Percentiles rank a stretch among this genome's conserved stretches.
These are phyloP conservation scores for Dusona sp. DNA, from an alignment of 2,888 invertebrate genomes.

Conservation along the genomic window DNA sequence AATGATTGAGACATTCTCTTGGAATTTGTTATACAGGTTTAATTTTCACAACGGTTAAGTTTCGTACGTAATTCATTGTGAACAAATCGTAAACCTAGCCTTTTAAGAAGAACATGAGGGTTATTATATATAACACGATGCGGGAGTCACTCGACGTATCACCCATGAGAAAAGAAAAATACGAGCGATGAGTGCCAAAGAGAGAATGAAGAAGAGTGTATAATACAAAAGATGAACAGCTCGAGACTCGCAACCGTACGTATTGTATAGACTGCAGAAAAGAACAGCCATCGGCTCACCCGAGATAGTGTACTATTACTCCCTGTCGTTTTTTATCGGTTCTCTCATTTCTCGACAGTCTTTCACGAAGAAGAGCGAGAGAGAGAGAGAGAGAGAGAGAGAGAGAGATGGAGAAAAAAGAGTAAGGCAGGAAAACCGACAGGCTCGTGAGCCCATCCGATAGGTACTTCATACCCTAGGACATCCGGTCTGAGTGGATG, in stretches of 20 bases:
- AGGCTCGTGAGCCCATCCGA: constrained; percentile 49
- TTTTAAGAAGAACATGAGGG: constrained; percentile 23
- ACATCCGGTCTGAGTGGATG: constrained; percentile 61
- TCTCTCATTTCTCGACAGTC: constrained; percentile 56
- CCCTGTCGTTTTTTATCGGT: constrained; percentile 59
- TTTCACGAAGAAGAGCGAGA: constrained; percentile 24
- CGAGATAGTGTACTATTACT: constrained; percentile 61
- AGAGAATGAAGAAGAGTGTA: constrained; percentile 55
- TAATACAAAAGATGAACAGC: constrained; percentile 68
- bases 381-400: constrained; percentile 17
- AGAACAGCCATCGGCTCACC: constrained; percentile 56
- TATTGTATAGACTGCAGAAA: constrained; percentile 46
- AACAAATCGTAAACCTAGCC: constrained; percentile 40
- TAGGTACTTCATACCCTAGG: constrained; percentile 53
- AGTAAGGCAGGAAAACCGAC: neutral
- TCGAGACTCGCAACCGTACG: constrained; percentile 37
- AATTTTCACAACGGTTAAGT: neutral
- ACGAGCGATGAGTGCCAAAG: constrained; percentile 49
- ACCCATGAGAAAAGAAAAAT: constrained; percentile 35
- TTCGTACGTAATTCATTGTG: constrained; percentile 20
- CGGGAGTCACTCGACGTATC: constrained; percentile 30
- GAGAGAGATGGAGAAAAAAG: constrained; percentile 6
- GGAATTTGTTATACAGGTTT: neutral
- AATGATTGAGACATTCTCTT: neutral
- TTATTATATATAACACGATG: constrained; percentile 30